These are phyloP conservation scores for Xestia c-nigrum DNA, from an alignment of 2,888 invertebrate genomes.

Conservation along the genomic window DNA sequence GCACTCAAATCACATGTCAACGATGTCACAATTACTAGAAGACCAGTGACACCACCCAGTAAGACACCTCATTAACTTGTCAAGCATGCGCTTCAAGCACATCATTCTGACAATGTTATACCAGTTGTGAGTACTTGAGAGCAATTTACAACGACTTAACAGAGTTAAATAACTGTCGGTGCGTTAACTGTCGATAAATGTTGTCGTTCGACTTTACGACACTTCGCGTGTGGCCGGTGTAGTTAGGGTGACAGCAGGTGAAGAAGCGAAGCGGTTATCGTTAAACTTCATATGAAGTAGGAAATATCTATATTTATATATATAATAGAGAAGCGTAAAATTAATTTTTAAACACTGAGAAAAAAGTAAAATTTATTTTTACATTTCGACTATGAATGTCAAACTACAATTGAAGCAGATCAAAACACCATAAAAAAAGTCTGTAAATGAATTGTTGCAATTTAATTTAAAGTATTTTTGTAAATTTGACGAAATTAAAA, in stretches of 20 bases:
- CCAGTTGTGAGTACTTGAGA: conserved; percentile 46
- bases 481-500: not conserved
- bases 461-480: not conserved
- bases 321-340: too few species aligned
- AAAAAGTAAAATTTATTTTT: not conserved
- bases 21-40: conserved; percentile 37
- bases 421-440: too few species aligned
- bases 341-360: too few species aligned
- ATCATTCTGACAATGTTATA: conserved; percentile 56
- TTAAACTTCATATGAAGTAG: not conserved
- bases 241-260: conserved; percentile 33
- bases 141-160: conserved; percentile 63
- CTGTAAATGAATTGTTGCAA: not conserved
- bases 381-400: not conserved
- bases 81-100: conserved; percentile 43
- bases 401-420: not conserved
- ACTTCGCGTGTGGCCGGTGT: conserved; percentile 80
- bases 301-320: too few species aligned
- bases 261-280: conserved; percentile 2
- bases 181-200: conserved; percentile 80
- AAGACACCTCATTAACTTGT: conserved; percentile 55
- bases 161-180: conserved; percentile 60
- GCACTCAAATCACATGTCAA: conserved; percentile 52
- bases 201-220: conserved; percentile 83
- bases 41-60: conserved; percentile 31